These are phyloP conservation scores for Pyrocoelia pectoralis DNA, from an alignment of 2,888 invertebrate genomes.

Conservation along the genomic window DNA sequence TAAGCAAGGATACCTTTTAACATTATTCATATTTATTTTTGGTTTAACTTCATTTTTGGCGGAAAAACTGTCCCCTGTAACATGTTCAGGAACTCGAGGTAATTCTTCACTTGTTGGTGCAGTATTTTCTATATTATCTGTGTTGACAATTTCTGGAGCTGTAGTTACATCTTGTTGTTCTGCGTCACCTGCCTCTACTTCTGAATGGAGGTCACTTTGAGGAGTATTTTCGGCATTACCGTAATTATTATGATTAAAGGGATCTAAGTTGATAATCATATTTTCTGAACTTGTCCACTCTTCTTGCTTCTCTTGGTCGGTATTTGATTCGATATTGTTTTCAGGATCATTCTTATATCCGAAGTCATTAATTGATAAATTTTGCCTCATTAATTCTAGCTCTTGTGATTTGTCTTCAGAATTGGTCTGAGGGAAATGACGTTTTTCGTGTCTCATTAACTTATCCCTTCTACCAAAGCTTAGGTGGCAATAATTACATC, in stretches of 20 bases:
- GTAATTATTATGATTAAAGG: slow-evolving; percentile 62
- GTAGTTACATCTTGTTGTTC: slow-evolving; percentile 55
- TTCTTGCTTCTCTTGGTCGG: slow-evolving; percentile 42
- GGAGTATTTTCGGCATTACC: slow-evolving; percentile 44
- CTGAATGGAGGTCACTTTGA: slow-evolving; percentile 37
- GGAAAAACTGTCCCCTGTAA: slow-evolving; percentile 50
- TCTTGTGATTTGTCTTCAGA: slow-evolving; percentile 52
- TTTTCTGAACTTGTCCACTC: slow-evolving; percentile 57
- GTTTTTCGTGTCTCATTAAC: slow-evolving; percentile 70
- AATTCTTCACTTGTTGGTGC: slow-evolving; percentile 25
- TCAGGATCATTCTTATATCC: slow-evolving; percentile 39
- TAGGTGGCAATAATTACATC: slow-evolving; percentile 71
- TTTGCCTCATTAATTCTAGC: slow-evolving; percentile 52
- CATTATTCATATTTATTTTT: slow-evolving; percentile 24
- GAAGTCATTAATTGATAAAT: slow-evolving; percentile 47
- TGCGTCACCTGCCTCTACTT: slow-evolving; percentile 18
- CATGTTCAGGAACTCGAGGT: slow-evolving; percentile 50
- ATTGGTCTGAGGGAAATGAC: slow-evolving; percentile 63
- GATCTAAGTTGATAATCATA: slow-evolving; percentile 70
- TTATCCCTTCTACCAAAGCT: slow-evolving; percentile 76
- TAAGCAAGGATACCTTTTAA: slow-evolving; percentile 47
- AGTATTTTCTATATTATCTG: slow-evolving; percentile 20
- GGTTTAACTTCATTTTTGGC: slow-evolving; percentile 18
- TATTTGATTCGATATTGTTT: slow-evolving; percentile 22
- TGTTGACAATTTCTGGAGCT: slow-evolving; percentile 58